Evolutionary conservation across 2,888 invertebrate species (phyloP), one percentile per base, ranked within the genome.

Genomic region (Epirrita christyi): DNA sequence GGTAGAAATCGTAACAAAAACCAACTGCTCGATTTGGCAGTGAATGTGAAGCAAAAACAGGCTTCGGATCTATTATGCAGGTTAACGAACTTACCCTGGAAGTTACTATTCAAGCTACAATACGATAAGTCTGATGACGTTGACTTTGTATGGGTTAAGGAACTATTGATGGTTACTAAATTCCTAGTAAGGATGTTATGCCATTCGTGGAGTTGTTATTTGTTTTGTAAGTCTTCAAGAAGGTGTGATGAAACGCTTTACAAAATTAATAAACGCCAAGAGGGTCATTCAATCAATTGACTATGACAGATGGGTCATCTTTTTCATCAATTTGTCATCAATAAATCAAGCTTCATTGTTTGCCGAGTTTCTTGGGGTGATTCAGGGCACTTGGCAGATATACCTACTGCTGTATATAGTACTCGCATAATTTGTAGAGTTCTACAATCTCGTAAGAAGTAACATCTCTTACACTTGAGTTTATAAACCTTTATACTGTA

Each of bases 61-160:
- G 59, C 63, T 64, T 59, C 44, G 56, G 59, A 64, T 64, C 54
- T 60, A 56, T 55, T 55, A 61, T 53, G 37, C 57, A 62, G 67
- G 67, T 67, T 55, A 65, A 63, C 57, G 67, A 67, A 67, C 67
- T 61, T 57, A 59, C 61, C 59, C 54, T 64, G 64, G 60, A 59
- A 55, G 62, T 61, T 48, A 64, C 41, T 13, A 62, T 59, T 54
- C 58, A 34, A 56, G 56, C 53, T 48, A 63, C 58, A n/a, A n/a
- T 56, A 54, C 58, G 60, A 64, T 60, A 59, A 61, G 49, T 55
- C 51, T 41, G 49, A 54, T 63, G 62, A 59, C 61, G 56, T 56
- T 57, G 62, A 64, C 61, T 49, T 51, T 54, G 42, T 53, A 29
- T 59, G 53, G 63, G 63, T 65, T 60, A 65, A 65, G 51, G 55